These are phyloP conservation scores for Triplophysa dalaica DNA, from an alignment of 2,113 vertebrate genomes.

Conservation along the genomic window DNA sequence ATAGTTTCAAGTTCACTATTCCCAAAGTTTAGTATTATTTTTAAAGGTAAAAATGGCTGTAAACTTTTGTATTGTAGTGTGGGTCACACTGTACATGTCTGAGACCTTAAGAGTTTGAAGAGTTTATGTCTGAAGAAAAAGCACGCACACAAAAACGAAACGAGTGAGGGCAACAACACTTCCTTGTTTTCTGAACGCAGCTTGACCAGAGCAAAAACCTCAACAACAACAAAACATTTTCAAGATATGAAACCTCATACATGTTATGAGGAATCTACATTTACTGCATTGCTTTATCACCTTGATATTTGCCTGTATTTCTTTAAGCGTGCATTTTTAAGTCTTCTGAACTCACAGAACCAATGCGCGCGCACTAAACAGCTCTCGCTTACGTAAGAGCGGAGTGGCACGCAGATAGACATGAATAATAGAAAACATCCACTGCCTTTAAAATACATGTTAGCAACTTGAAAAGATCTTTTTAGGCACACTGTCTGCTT, in stretches of 20 bases:
- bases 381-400: constrained; percentile 29
- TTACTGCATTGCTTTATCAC: not conserved
- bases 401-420: not conserved
- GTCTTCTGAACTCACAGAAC: not conserved
- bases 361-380: constrained; percentile 28
- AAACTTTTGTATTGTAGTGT: no score
- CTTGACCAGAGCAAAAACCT: not conserved
- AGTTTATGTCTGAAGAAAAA: no score
- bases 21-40: no score
- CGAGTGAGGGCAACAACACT: not conserved
- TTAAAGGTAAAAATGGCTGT: no score
- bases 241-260: not conserved
- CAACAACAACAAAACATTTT: not conserved
- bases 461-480: not conserved
- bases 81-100: no score
- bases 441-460: not conserved
- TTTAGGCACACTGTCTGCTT: not conserved
- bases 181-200: not conserved
- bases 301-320: not conserved
- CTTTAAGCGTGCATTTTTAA: not conserved
- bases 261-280: not conserved
- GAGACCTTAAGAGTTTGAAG: no score
- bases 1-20: no score
- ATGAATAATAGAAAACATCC: constrained; percentile 5
- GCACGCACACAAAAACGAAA: no score